Evolutionary conservation across 2,113 vertebrate genomes (phyloP), one percentile per base, ranked within the genome.

Genomic region (Halichoerus grypus): DNA sequence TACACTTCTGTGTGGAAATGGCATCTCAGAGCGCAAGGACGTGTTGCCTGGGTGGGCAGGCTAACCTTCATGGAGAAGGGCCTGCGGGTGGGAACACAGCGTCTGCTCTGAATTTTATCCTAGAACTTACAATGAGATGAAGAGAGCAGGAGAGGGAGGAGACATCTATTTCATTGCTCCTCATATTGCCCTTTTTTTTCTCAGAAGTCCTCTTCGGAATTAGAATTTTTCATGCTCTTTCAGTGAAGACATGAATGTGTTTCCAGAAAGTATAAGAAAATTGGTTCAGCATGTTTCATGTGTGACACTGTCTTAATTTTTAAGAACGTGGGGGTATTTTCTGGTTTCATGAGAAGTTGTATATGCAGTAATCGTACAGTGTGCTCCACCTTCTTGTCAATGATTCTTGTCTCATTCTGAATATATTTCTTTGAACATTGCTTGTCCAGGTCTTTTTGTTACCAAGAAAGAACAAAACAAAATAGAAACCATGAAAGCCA

Each of bases 191-290:
- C 39, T 96, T 94, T 65, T 82, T 81, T 92, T 76, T 51, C 72
- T 89, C 2, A 55, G 74, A 95, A 36, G 13, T 90, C 22, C 33
- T 61, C 19, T 85, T 85, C 82, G 67, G 82, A 88, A 76, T 93
- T 55, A 96, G 91, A 87, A 61, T 9, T 61, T 88, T 84, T 93
- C 49, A 90, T 93, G 51, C 36, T 94, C 63, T 91, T 92, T 95
- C 69, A 90, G 36, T 67, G 55, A 89, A 97, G 51, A 95, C 53
- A 83, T 93, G 74, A 74, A 96, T 93, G 85, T 94, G 61, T 83
- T 95, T 93, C 39, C 26, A 77, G 94, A 97, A 97, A 55, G 88
- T 61, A 31, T 95, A 74, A 67, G 59, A 57, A 97, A 85, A 95
- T 97, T 92, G 71, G 11, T 85, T 97, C 65, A 97, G 51, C 59